Evolutionary conservation across 1,140 invertebrate species (phyloP), one percentile per base, ranked within the genome.

Genomic region (Odontomachus brunneus): DNA sequence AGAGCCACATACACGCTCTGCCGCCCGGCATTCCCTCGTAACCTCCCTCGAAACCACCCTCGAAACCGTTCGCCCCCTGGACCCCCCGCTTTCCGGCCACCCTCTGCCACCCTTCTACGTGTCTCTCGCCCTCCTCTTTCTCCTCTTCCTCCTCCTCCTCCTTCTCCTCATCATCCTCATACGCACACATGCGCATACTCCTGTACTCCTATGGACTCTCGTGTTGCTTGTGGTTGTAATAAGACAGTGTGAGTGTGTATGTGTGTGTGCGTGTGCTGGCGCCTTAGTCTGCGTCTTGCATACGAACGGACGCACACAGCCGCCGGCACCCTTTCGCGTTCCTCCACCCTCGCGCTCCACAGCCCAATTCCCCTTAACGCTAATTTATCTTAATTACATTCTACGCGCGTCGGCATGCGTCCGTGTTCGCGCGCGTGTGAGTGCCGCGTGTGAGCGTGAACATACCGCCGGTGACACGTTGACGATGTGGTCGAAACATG

Each of bases 321-420:
- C 69, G 69, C 83, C 63, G 51, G 5, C 82, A 78, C 85, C 89
- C 84, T 85, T 84, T 89, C 87, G 76, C 81, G 67, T 82, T 84
- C 71, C 84, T 71, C 66, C 85, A 83, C 82, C 81, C 82, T 87
- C 78, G 63, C 87, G 90, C 88, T 90, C 88, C 89, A 80, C 75
- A 91, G 87, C 89, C 90, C 91, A 89, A 91, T 91, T 91, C 88
- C 89, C 91, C 90, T 91, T 92, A 91, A 92, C 92, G 91, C 92
- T 93, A 93, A 93, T 93, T 93, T 93, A 93, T 93, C 92, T 93
- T 93, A 93, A 93, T 93, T 93, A 93, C 92, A 93, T 93, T 93
- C 92, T 92, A 91, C 90, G 91, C 90, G 91, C 92, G 91, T 92
- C 87, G 91, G 90, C 84, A 89, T 89, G 88, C 84, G 83, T 65